phyloP scores from a whole-genome alignment of 2,797 vertebrate genomes.

The Jordanella pulchra region DNA sequence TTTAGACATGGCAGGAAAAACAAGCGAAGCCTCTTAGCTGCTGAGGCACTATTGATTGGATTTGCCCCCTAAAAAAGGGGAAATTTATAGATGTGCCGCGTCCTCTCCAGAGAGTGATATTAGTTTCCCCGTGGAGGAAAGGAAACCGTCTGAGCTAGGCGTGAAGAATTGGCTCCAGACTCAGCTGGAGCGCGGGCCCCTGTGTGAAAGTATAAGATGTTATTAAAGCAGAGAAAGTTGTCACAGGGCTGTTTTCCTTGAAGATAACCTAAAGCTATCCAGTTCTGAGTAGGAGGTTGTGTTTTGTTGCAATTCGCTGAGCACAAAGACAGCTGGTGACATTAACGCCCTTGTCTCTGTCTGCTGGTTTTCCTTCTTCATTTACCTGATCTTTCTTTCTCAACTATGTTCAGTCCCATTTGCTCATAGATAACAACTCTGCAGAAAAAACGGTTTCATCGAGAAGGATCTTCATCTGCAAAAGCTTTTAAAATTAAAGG shows the following conservation, averaged over 20 bases:
- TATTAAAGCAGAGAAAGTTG: slow-evolving; percentile 74
- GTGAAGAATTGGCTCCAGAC: slow-evolving; percentile 71
- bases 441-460: slow-evolving; percentile 19
- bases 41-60: slow-evolving; percentile 68
- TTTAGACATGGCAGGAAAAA: slow-evolving; percentile 62
- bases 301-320: slow-evolving; percentile 35
- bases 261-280: slow-evolving; percentile 63
- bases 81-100: slow-evolving; percentile 67
- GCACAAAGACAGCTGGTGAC: slow-evolving; percentile 53
- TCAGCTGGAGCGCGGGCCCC: slow-evolving; percentile 41
- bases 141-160: slow-evolving; percentile 55
- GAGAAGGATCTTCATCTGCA: background rate
- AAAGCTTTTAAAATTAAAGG: background rate
- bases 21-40: slow-evolving; percentile 65
- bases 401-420: slow-evolving; percentile 19
- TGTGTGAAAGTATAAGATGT: slow-evolving; percentile 50
- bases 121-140: slow-evolving; percentile 61
- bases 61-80: slow-evolving; percentile 63
- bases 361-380: slow-evolving; percentile 20
- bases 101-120: slow-evolving; percentile 62
- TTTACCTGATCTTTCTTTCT: slow-evolving; percentile 20
- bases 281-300: slow-evolving; percentile 56
- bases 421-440: slow-evolving; percentile 23
- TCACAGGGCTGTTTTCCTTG: slow-evolving; percentile 70
- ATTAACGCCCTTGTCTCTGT: slow-evolving; percentile 47